These are phyloP conservation scores for Stenichneumon culpator DNA, from an alignment of 2,888 invertebrate genomes.

Conservation along the genomic window DNA sequence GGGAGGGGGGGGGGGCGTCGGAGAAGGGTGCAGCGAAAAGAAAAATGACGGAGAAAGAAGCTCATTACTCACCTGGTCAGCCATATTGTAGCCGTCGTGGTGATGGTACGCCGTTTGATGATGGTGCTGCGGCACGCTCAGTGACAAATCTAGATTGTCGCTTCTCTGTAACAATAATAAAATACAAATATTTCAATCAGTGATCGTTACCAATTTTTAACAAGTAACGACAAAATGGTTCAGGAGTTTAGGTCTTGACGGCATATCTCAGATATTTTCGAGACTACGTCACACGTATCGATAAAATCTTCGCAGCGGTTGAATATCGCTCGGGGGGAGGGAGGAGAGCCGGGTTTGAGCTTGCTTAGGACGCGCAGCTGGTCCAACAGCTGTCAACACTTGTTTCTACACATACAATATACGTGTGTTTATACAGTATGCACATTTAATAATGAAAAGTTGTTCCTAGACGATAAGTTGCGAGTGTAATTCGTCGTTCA, in stretches of 20 bases:
- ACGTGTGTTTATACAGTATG: slow-evolving; percentile 37
- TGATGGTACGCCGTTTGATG: slow-evolving; percentile 86
- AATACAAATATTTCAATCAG: slow-evolving; percentile 23
- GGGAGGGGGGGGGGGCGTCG: not conserved
- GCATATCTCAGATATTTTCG: not conserved
- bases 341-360: slow-evolving; percentile 40
- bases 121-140: slow-evolving; percentile 89
- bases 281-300: slow-evolving; percentile 1
- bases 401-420: slow-evolving; percentile 25
- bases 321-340: slow-evolving; percentile 40
- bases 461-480: slow-evolving; percentile 23
- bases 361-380: slow-evolving; percentile 61
- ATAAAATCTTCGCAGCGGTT: slow-evolving; percentile 53
- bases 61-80: slow-evolving; percentile 89
- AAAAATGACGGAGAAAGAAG: slow-evolving; percentile 12
- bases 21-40: not conserved
- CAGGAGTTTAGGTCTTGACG: not conserved
- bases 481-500: not conserved
- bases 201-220: not conserved
- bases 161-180: slow-evolving; percentile 89
- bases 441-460: slow-evolving; percentile 26
- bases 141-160: slow-evolving; percentile 91
- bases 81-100: slow-evolving; percentile 90
- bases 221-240: not conserved
- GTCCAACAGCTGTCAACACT: slow-evolving; percentile 64